Percentiles rank a stretch among this genome's conserved stretches.
Evolutionary conservation across 2,797 vertebrate genomes (phyloP).

Genomic region (Tauraco hartlaubi): DNA sequence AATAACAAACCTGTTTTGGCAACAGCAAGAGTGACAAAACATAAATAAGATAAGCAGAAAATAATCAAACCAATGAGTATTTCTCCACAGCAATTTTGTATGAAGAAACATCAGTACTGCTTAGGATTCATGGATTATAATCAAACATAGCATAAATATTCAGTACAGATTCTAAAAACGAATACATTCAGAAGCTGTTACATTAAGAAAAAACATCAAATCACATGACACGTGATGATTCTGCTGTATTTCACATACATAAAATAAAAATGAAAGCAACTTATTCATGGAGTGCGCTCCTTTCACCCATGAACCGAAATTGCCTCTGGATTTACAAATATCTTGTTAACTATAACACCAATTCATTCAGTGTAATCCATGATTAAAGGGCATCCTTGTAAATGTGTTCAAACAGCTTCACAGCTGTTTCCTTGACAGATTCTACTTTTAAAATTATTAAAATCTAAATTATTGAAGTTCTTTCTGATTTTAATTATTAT

Average conservation of each 20-base stretch:
- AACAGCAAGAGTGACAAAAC: neutral
- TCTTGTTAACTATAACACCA: neutral
- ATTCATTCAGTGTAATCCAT: neutral
- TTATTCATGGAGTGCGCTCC: neutral
- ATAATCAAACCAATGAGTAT: neutral
- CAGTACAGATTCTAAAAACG: neutral
- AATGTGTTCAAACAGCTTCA: neutral
- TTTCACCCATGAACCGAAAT: neutral
- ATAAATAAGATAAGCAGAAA: slow-evolving; percentile 9
- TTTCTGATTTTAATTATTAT: slow-evolving; percentile 4
- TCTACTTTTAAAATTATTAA: neutral
- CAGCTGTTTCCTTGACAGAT: neutral
- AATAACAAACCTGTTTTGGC: neutral
- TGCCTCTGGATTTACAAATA: slow-evolving; percentile 28
- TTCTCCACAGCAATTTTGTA: neutral
- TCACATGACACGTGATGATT: neutral
- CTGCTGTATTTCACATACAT: neutral
- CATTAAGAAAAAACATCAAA: neutral
- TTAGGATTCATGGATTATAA: neutral
- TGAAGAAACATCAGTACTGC: neutral
- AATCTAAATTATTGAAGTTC: neutral
- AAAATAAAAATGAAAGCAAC: neutral
- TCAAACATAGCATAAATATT: neutral
- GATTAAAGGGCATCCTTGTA: neutral
- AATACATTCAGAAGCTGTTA: neutral